Conservation (phyloP, 2,888 invertebrate genomes). For the Microplitis manilae region DNA sequence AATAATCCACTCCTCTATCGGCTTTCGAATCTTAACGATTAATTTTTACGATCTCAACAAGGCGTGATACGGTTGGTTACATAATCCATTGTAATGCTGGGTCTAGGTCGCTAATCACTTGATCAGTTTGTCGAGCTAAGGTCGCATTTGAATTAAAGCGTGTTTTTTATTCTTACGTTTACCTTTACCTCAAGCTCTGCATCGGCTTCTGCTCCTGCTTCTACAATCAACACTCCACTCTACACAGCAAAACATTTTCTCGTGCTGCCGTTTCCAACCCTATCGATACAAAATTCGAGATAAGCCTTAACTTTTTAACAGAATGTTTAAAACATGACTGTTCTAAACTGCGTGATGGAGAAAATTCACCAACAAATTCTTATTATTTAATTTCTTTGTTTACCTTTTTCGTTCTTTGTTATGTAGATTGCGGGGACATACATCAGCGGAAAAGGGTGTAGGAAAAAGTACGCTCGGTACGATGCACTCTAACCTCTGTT, state of each 20-base stretch:
- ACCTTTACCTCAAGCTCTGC: no score
- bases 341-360: not conserved
- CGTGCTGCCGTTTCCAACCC: no score
- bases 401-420: not conserved
- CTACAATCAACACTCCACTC: not conserved
- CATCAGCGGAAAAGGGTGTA: not conserved
- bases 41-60: conserved; percentile 39
- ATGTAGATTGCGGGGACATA: not conserved
- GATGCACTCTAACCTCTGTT: conserved; percentile 23
- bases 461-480: conserved; percentile 19
- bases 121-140: conserved; percentile 28
- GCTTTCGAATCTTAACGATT: conserved; percentile 42
- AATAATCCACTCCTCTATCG: conserved; percentile 4
- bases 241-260: not conserved
- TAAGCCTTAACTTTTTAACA: no score
- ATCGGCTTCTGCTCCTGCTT: no score
- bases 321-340: not conserved
- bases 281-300: no score
- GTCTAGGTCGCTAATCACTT: conserved; percentile 43
- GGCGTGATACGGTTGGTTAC: conserved; percentile 40
- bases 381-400: conserved; percentile 24
- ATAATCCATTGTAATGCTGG: conserved; percentile 47
- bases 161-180: not conserved
- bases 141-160: conserved; percentile 19
- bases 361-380: not conserved